Evolutionary conservation across 2,888 invertebrate species (phyloP).

Genomic region (Amphipoea oculea): DNA sequence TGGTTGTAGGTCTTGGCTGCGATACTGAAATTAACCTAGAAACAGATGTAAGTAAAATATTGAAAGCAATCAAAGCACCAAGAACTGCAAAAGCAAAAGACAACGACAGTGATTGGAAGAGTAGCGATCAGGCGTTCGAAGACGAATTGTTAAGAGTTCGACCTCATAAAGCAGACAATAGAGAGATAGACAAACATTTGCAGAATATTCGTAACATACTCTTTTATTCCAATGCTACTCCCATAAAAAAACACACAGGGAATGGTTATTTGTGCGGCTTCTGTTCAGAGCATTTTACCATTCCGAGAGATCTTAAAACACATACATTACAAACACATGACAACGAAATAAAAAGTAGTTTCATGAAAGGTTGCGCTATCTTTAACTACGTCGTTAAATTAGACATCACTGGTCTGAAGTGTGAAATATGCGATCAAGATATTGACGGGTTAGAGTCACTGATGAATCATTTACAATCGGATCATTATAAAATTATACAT

Average conservation of each 20-base stretch:
- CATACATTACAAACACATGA: slow-evolving; percentile 74
- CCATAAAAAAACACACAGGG: slow-evolving; percentile 73
- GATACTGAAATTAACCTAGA: slow-evolving; percentile 56
- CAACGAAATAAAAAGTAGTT: slow-evolving; percentile 63
- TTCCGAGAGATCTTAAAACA: slow-evolving; percentile 74
- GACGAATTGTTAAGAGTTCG: slow-evolving; percentile 25
- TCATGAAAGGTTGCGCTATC: slow-evolving; percentile 68
- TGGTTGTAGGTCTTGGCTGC: slow-evolving; percentile 73
- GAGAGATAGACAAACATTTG: slow-evolving; percentile 57
- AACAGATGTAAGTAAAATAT: slow-evolving; percentile 53
- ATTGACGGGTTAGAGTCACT: slow-evolving; percentile 47
- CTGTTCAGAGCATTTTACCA: slow-evolving; percentile 69
- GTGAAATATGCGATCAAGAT: slow-evolving; percentile 44
- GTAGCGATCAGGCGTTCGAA: slow-evolving; percentile 1
- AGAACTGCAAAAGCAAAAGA: slow-evolving; percentile 34
- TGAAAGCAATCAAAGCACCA: slow-evolving; percentile 42
- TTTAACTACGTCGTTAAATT: slow-evolving; percentile 61
- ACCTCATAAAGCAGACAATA: slow-evolving; percentile 2
- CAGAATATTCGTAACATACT: slow-evolving; percentile 76
- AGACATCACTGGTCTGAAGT: slow-evolving; percentile 58
- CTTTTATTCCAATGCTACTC: slow-evolving; percentile 78
- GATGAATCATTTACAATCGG: slow-evolving; percentile 43
- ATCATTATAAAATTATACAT: slow-evolving; percentile 47
- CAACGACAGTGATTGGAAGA: slow-evolving; percentile 41
- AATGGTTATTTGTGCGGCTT: slow-evolving; percentile 77